phyloP scores from a whole-genome alignment of 2,797 vertebrate genomes.

The Mormyrus proboscirostris region DNA sequence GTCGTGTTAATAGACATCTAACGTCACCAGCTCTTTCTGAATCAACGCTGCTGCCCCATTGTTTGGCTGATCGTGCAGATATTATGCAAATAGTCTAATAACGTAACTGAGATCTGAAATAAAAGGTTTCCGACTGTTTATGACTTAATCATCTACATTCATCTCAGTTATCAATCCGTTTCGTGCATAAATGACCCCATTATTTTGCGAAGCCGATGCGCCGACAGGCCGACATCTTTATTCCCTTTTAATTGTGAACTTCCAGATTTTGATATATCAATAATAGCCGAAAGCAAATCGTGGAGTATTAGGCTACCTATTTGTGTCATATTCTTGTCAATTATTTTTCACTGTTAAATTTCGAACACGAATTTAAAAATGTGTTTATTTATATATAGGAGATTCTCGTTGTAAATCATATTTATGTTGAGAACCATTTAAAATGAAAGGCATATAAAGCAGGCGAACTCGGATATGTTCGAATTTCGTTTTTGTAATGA shows the following conservation, averaged over 20 bases:
- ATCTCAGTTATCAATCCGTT: not conserved
- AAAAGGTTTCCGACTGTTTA: not conserved
- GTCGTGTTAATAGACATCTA: conserved; percentile 1
- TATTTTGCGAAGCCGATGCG: not conserved
- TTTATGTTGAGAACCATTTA: not conserved
- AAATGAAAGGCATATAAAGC: not conserved
- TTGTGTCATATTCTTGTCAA: not conserved
- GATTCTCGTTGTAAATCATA: not conserved
- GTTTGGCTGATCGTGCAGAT: not conserved
- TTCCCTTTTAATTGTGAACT: not conserved
- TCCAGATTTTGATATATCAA: not conserved
- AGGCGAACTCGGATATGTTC: not conserved
- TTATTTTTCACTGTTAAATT: not conserved
- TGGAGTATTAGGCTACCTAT: not conserved
- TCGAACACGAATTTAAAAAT: not conserved
- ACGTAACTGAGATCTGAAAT: not conserved
- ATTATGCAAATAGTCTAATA: conserved; percentile 7
- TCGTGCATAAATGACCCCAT: not conserved
- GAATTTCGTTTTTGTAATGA: not conserved
- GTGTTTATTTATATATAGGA: not conserved
- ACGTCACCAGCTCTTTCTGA: not conserved
- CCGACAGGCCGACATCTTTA: not conserved
- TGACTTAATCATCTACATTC: not conserved
- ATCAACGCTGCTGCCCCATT: not conserved
- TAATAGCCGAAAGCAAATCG: not conserved